These are phyloP conservation scores for Anaspis maculata DNA, from an alignment of 2,888 invertebrate genomes.

Conservation along the genomic window DNA sequence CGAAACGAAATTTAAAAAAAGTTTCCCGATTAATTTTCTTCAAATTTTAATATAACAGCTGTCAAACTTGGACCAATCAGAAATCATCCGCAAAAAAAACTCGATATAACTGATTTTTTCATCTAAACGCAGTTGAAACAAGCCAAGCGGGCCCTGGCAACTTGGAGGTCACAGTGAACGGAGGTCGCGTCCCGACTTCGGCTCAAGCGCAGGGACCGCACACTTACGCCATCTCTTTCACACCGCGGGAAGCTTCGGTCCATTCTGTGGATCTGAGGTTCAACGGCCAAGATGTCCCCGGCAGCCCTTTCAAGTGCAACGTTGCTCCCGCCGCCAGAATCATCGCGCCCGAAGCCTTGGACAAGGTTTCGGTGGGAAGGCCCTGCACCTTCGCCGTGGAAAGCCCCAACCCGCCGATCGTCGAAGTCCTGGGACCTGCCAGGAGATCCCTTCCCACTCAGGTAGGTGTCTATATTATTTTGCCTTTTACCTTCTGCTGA, in stretches of 20 bases:
- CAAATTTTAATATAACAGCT: too few species aligned
- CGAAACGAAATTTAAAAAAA: too few species aligned
- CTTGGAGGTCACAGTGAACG: conserved; percentile 96
- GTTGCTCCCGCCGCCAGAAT: conserved; percentile 79
- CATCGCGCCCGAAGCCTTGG: conserved; percentile 74
- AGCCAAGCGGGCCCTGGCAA: conserved; percentile 98
- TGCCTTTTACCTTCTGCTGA: too few species aligned
- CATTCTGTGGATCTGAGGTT: conserved; percentile 94
- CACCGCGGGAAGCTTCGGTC: conserved; percentile 81
- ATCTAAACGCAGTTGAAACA: conserved; percentile 86
- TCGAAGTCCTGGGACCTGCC: conserved; percentile 72
- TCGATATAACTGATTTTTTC: too few species aligned
- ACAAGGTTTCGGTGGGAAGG: conserved; percentile 82
- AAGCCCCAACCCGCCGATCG: conserved; percentile 72
- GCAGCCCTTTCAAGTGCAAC: conserved; percentile 74
- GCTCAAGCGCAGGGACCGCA: conserved; percentile 95
- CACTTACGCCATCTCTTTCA: conserved; percentile 94
- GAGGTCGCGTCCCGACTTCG: conserved; percentile 92
- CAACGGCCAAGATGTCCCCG: conserved; percentile 93
- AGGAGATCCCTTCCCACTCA: conserved; percentile 63
- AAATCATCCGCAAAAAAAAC: too few species aligned
- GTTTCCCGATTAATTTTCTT: neutral
- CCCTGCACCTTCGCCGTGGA: conserved; percentile 80
- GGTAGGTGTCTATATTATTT: conserved; percentile 22
- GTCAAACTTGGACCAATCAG: too few species aligned